These are phyloP conservation scores for Cinara cedri DNA, from an alignment of 2,888 invertebrate species.

Conservation along the genomic window DNA sequence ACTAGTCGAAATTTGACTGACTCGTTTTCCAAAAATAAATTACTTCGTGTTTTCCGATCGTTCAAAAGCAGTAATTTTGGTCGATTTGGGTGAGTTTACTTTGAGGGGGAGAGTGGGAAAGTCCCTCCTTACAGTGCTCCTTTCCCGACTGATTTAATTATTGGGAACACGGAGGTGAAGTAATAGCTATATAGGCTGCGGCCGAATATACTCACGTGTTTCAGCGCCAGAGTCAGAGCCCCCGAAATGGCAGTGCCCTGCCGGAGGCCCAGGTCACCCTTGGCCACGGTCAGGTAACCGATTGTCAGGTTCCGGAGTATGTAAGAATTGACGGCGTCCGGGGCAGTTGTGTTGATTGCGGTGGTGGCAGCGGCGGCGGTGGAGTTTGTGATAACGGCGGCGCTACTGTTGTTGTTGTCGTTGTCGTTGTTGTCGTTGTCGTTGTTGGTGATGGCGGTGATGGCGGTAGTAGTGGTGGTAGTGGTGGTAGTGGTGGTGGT, in stretches of 20 bases:
- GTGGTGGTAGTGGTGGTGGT: constrained; percentile 63
- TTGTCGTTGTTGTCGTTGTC: constrained; percentile 63
- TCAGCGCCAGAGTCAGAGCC: constrained; percentile 86
- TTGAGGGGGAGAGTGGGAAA: no score
- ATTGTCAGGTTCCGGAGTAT: constrained; percentile 70
- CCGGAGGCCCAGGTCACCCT: constrained; percentile 75
- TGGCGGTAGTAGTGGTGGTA: constrained; percentile 60
- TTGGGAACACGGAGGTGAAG: no score
- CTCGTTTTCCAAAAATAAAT: no score
- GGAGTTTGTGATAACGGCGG: constrained; percentile 64
- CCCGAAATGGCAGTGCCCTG: constrained; percentile 89
- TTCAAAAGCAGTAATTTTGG: no score
- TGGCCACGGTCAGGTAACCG: constrained; percentile 85
- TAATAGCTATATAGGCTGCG: no score
- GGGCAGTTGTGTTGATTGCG: constrained; percentile 60
- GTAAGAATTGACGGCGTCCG: constrained; percentile 55
- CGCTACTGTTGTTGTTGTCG: constrained; percentile 32
- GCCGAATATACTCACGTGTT: constrained; percentile 69
- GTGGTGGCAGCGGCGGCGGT: constrained; percentile 58
- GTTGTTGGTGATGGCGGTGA: constrained; percentile 52
- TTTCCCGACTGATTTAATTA: no score
- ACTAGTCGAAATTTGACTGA: no score
- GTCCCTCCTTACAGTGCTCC: no score
- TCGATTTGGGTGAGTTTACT: no score
- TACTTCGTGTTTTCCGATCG: no score